phyloP scores from a whole-genome alignment of 1,140 invertebrate species.

The Wiebesia pumilae region DNA sequence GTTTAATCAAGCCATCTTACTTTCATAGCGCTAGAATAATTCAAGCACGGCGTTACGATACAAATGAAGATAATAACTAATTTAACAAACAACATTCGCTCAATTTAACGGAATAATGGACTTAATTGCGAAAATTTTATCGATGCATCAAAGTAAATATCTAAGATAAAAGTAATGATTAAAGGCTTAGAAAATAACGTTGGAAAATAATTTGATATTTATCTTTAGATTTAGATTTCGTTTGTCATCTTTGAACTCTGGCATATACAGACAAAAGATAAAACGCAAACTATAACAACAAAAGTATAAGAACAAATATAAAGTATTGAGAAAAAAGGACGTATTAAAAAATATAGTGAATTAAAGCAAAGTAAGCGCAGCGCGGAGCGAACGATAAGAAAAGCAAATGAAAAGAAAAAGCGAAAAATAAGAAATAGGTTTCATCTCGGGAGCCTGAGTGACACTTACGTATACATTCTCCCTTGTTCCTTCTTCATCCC shows the following conservation, averaged over 20 bases:
- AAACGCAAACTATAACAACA: not conserved
- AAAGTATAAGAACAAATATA: not conserved
- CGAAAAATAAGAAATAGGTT: constrained; percentile 54
- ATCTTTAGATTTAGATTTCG: not conserved
- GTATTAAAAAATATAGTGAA: not conserved
- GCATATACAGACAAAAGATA: not conserved
- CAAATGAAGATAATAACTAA: not conserved
- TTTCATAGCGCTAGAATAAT: not conserved
- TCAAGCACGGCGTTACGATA: not conserved
- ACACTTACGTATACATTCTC: constrained; percentile 54
- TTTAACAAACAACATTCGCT: not conserved
- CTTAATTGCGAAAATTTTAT: not conserved
- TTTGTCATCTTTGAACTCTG: not conserved
- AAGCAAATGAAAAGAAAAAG: constrained; percentile 30
- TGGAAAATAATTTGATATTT: not conserved
- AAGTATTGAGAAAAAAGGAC: not conserved
- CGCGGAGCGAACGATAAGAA: not conserved
- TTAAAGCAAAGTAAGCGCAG: not conserved
- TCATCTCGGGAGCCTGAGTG: constrained; percentile 57
- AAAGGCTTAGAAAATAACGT: not conserved
- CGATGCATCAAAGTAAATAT: not conserved
- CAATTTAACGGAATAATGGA: not conserved
- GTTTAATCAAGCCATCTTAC: not conserved
- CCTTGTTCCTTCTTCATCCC: constrained; percentile 58
- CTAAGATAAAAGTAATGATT: not conserved